Percentiles rank a stretch among this genome's conserved stretches.
Evolutionary conservation across 2,888 invertebrate species (phyloP).

Genomic region (Platycnemis pennipes): DNA sequence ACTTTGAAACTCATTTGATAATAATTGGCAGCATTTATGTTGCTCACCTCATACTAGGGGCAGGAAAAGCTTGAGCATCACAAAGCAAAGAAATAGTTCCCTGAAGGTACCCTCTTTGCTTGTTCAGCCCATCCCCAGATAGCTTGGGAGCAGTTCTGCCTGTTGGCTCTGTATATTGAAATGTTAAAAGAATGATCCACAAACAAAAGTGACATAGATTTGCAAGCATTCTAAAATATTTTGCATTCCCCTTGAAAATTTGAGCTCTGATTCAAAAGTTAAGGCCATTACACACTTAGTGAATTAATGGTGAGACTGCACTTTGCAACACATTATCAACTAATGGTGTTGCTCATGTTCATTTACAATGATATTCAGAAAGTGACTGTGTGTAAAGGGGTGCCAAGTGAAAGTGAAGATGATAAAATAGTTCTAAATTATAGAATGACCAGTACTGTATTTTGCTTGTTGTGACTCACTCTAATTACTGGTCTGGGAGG

Average conservation of each 20-base stretch:
- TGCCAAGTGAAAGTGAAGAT: not conserved
- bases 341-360: not conserved
- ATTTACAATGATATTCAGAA: not conserved
- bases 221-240: not conserved
- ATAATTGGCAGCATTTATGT: constrained; percentile 4
- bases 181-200: constrained; percentile 34
- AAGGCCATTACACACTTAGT: not conserved
- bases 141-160: constrained; percentile 78
- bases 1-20: not conserved
- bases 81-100: constrained; percentile 78
- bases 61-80: constrained; percentile 82
- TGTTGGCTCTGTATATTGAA: constrained; percentile 77
- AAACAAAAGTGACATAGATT: not conserved
- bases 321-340: not conserved
- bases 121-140: constrained; percentile 78
- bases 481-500: no score
- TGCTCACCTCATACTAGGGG: constrained; percentile 81
- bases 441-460: not conserved
- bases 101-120: constrained; percentile 72
- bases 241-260: not conserved
- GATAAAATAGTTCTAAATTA: not conserved
- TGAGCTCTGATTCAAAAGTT: not conserved
- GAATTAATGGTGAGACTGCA: not conserved
- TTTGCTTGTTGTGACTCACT: not conserved
- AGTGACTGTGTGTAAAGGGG: not conserved